Base-by-base conservation (phyloP, 2,797 vertebrate species). In the Clarias platycephalus region DNA sequence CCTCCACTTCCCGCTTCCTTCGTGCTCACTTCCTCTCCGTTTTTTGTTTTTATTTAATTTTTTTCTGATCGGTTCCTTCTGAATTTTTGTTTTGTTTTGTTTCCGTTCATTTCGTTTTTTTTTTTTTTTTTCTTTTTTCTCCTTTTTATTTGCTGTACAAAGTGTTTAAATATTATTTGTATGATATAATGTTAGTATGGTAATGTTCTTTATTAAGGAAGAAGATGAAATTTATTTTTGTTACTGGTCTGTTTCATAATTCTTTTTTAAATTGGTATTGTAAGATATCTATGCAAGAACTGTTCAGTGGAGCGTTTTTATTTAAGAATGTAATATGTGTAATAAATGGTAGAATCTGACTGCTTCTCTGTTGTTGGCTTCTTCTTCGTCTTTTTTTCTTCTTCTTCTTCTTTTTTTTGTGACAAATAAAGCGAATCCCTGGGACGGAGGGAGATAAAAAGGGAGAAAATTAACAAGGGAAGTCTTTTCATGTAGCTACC, bases 241-340 rank as follows among this genome's bases (percentile, higher is more conserved):
- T 99, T 99, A 99, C 97, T 92, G 96, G 97, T 99, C 97, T 98
- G 98, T 99, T 98, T 99, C 97, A 98, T 99, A 99, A 99, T 99
- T 98, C 97, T 98, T 99, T 99, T 98, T 98, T 98, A 98, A 99
- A 99, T 99, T 99, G 97, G 97, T 99, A 99, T 99, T 99, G 98
- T 99, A 99, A 99, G 97, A 99, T 99, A 98, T 99, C 98, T 99
- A 99, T 99, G 98, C 98, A 99, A 99, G 97, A 97, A 97, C 97
- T 98, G 98, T 99, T 98, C 96, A 95, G 97, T 99, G 97, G 97
- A 97, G 97, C 97, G 96, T 98, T 99, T 99, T 99, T 98, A 99
- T 99, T 99, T 99, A 98, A 99, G 98, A 99, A 98, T 99, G 98
- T 99, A 99, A 97, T 97, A 98, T 94, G 97, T 99, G 98, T 99